Base-by-base conservation (phyloP, 2,888 invertebrate species). In the Chloromyia formosa region DNA sequence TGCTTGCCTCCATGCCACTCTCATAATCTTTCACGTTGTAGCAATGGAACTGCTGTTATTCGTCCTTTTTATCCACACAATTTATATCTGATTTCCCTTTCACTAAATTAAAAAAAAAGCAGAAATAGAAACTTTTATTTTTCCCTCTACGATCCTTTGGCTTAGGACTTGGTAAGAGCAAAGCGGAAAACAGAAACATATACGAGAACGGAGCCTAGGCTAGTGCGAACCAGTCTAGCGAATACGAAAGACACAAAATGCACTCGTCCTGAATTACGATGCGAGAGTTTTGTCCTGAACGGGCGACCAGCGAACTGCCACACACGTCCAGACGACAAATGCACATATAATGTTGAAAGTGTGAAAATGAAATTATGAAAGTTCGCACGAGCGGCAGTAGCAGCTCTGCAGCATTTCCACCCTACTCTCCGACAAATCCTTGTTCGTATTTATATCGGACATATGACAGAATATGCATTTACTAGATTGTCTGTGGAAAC, bases 331-430 rank as follows among this genome's bases (percentile, higher is more conserved):
- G 18, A 40, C 18, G 7, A 35, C 40, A 35, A 10, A 9, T 7
- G 27, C 69, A 58, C 40, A 58, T 40, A 56, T 58, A 27, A 40
- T 58, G 18, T 14, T n/a, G 18, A 71, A 71, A 58, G 56, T 71
- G 53, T 58, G 49, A 71, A 71, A 71, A 71, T 71, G 71, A 71
- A 71, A 71, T 71, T 71, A 71, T 71, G 22, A 58, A 71, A 71
- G 71, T 71, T 71, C 71, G 40, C 71, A 71, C 71, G n/a, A 27
- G 23, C 22, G 7, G 53, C 53, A 54, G 3, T 3, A 12, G 16
- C 10, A 49, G 16, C 12, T n/a, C n/a, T n/a, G n/a, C n/a, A n/a
- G n/a, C n/a, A n/a, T n/a, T n/a, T n/a, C n/a, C n/a, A n/a, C n/a
- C n/a, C n/a, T n/a, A 49, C 14, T 49, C 3, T n/a, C 3, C 14